Evolutionary conservation across 2,113 vertebrate genomes (phyloP).

Genomic region (Jacana jacana): DNA sequence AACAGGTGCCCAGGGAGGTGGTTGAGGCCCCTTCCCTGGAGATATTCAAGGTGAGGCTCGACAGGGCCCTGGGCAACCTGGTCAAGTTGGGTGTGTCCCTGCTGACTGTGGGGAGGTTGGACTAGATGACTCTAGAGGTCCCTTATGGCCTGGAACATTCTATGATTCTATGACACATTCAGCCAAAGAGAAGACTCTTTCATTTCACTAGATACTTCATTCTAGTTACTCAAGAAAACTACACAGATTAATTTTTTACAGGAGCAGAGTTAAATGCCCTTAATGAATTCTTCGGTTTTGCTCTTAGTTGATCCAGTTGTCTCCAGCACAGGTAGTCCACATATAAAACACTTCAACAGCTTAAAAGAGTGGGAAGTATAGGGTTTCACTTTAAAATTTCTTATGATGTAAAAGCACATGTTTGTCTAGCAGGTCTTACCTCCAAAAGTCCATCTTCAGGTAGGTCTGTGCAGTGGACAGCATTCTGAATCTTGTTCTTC

Average conservation of each 20-base stretch:
- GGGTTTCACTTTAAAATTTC: background rate
- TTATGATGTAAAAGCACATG: background rate
- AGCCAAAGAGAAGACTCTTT: background rate
- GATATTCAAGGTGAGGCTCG: too few species aligned
- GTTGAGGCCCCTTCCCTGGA: too few species aligned
- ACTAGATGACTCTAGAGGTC: too few species aligned
- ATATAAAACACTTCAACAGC: background rate
- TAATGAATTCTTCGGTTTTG: background rate
- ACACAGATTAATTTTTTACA: background rate
- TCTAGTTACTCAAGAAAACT: background rate
- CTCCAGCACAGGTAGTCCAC: background rate
- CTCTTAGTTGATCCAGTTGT: background rate
- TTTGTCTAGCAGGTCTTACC: constrained; percentile 71
- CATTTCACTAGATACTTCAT: background rate
- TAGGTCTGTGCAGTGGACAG: constrained; percentile 93
- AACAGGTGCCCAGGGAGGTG: too few species aligned
- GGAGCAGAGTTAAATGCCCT: background rate
- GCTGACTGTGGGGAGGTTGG: too few species aligned
- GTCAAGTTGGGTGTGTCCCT: too few species aligned
- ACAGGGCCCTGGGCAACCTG: too few species aligned
- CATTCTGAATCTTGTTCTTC: constrained; percentile 89
- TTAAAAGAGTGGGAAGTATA: background rate
- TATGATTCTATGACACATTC: too few species aligned
- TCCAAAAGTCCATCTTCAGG: constrained; percentile 91
- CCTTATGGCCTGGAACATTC: too few species aligned